These are phyloP conservation scores for Buceros bicornis DNA, from an alignment of 2,797 vertebrate species.

Conservation along the genomic window DNA sequence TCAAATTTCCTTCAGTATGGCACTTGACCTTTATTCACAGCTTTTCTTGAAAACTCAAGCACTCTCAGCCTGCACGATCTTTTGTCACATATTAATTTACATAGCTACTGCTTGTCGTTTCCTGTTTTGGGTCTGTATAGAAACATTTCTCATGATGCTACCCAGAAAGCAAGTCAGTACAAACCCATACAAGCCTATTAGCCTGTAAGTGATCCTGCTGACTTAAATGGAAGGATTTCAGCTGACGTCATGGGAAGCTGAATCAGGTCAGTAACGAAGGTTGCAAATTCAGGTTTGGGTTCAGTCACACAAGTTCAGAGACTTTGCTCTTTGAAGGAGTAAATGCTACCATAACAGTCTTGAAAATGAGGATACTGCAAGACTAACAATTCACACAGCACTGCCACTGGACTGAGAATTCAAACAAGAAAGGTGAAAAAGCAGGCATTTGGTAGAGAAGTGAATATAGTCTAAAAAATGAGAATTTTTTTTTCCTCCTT, in stretches of 20 bases:
- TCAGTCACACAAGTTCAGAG: constrained; percentile 24
- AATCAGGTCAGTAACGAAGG: not conserved
- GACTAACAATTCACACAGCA: not conserved
- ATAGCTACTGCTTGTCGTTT: not conserved
- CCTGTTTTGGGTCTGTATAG: not conserved
- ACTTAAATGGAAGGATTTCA: constrained; percentile 17
- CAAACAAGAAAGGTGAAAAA: not conserved
- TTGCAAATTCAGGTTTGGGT: not conserved
- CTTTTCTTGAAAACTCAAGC: not conserved
- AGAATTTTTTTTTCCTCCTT: rapidly evolving
- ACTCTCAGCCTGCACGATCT: not conserved
- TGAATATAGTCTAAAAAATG: not conserved
- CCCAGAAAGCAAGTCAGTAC: not conserved
- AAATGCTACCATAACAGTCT: not conserved
- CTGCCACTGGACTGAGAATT: not conserved
- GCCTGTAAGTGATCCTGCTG: not conserved
- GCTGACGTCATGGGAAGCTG: constrained; percentile 24
- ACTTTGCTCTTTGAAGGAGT: not conserved
- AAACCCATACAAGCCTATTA: not conserved
- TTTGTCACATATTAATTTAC: not conserved
- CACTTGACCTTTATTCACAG: not conserved
- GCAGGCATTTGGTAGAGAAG: not conserved
- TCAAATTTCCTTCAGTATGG: not conserved
- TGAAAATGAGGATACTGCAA: not conserved
- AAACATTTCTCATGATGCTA: not conserved